Evolutionary conservation across 2,113 vertebrate species (phyloP), one percentile per base, ranked within the genome.

Genomic region (Caretta caretta): DNA sequence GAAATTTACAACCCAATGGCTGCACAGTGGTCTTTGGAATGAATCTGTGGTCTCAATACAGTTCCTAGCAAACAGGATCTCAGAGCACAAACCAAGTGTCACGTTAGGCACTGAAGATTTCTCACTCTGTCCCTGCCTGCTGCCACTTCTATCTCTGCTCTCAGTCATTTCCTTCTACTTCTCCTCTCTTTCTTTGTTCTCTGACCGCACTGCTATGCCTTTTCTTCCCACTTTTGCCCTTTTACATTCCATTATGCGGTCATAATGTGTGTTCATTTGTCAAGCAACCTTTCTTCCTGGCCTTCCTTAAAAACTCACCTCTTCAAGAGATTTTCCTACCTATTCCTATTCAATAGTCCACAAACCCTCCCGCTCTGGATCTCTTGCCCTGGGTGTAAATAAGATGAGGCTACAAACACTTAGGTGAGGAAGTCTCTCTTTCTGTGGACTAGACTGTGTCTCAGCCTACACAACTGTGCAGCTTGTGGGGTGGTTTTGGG

Each of bases 391-490:
- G 4, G 75, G 0, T 72, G 72, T 72, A 90, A 25, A 29, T n/a
- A 49, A 86, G 48, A 7, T 54, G 17, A 3, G n/a, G 48, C 83
- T 83, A 54, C 27, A 19, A 62, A 1, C 10, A 76, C 27, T 48
- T 3, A 56, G 54, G 29, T 12, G 0, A 5, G 86, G 19, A 5
- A 1, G 0, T 56, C 49, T 69, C 4, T n/a, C 3, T 5, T 57
- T 84, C 49, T 84, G 83, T 59, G n/a, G n/a, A 54, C 48, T 5
- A 48, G 8, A 5, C 50, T 83, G 84, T 83, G 0, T 3, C 38
- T 90, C 14, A 48, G 17, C 6, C 54, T 4, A 22, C 0, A 0
- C 10, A 86, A 6, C 3, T 2, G 22, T 78, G 53, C 56, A 3
- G n/a, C 5, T 8, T 57, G 12, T 8, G 78, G 17, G 83, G 24